Evolutionary conservation across 2,888 invertebrate species (phyloP).

Genomic region (Polyommatus iphigenia): DNA sequence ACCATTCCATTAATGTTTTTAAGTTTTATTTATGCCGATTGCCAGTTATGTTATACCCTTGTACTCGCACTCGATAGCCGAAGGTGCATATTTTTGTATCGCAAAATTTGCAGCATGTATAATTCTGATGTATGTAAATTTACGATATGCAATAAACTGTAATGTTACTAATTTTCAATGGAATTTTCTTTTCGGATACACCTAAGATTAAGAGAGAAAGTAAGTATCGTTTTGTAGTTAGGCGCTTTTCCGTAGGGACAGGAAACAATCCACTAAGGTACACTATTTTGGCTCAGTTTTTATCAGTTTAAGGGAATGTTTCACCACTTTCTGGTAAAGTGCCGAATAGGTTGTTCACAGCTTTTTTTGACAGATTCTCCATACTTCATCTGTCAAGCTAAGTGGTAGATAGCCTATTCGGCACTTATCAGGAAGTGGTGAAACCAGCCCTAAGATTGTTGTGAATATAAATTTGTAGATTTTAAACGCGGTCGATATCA

Average conservation of each 20-base stretch:
- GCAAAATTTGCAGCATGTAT: conserved; percentile 70
- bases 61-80: conserved; percentile 15
- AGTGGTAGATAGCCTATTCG: too few species aligned
- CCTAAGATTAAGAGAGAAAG: conserved; percentile 45
- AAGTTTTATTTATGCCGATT: conserved; percentile 37
- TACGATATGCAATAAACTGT: conserved; percentile 69
- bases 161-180: conserved; percentile 61
- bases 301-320: conserved; percentile 36
- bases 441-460: conserved; percentile 33
- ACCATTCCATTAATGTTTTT: conserved; percentile 53
- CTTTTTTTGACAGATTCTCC: too few species aligned
- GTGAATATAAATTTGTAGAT: not conserved
- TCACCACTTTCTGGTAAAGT: too few species aligned
- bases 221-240: conserved; percentile 62
- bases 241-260: conserved; percentile 67
- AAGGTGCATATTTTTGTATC: conserved; percentile 71
- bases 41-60: conserved; percentile 25
- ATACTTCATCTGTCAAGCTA: too few species aligned
- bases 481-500: conserved; percentile 11
- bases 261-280: conserved; percentile 73
- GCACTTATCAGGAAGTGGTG: too few species aligned
- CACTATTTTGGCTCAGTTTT: conserved; percentile 40
- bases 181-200: conserved; percentile 48
- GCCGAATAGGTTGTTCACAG: too few species aligned
- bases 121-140: conserved; percentile 60